A percentile compares a stretch with the other conserved stretches of the same genome.
phyloP scores from a whole-genome alignment of 2,797 vertebrate genomes.

The Argyrosomus regius region DNA sequence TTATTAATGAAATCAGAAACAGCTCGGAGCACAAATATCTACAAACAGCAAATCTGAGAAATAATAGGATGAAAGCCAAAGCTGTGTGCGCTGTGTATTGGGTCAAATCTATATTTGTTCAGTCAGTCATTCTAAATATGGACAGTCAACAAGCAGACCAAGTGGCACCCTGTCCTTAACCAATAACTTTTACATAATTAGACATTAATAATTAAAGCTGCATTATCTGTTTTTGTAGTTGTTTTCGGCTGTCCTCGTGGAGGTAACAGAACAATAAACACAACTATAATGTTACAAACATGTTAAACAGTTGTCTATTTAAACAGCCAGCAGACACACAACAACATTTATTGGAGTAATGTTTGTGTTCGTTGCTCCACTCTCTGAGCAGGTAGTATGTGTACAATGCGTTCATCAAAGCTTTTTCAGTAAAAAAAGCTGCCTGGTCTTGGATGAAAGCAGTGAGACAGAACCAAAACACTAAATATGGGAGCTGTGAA shows the following conservation, averaged over 20 bases:
- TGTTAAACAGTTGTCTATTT: not conserved
- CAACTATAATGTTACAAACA: not conserved
- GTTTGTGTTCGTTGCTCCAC: not conserved
- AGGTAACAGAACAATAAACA: conserved; percentile 2
- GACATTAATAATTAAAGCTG: conserved; percentile 17
- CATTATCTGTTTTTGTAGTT: not conserved
- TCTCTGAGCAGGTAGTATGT: not conserved
- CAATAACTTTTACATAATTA: conserved; percentile 7
- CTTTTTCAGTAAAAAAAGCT: not conserved
- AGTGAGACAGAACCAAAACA: conserved; percentile 6
- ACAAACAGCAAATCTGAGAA: conserved; percentile 47
- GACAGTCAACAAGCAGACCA: conserved; percentile 20
- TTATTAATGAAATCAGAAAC: conserved; percentile 63
- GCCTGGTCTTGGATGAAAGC: conserved; percentile 1
- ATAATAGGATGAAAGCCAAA: conserved; percentile 32
- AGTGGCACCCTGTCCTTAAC: not conserved
- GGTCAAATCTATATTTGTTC: conserved; percentile 45
- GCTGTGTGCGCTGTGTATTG: conserved; percentile 5
- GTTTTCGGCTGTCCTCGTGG: not conserved
- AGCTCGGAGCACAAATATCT: conserved; percentile 54
- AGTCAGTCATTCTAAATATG: conserved; percentile 32
- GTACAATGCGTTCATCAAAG: not conserved
- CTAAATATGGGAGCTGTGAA: conserved; percentile 3
- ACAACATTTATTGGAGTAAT: not conserved
- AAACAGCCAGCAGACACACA: not conserved